These are phyloP conservation scores for Odocoileus hemionus DNA, from an alignment of 2,113 vertebrate species.

Conservation along the genomic window DNA sequence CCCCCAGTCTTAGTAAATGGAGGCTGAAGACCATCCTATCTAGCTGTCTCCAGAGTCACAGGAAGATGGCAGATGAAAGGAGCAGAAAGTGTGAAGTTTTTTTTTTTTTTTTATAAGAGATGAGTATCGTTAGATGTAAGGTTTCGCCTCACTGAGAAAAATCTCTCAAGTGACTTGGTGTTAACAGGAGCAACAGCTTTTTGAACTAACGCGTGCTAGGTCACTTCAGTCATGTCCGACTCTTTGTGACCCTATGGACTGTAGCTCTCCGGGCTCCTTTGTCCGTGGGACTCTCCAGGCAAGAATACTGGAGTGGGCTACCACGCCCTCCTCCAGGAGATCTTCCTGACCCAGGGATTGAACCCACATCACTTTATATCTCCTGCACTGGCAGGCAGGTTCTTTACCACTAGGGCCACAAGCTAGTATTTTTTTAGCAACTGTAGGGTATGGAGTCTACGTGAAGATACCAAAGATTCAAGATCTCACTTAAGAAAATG, in stretches of 20 bases:
- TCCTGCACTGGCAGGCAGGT: neutral
- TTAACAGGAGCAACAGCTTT: neutral
- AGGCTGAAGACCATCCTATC: neutral
- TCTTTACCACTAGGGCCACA: neutral
- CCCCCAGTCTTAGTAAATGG: neutral
- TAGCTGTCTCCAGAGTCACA: neutral
- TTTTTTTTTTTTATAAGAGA: neutral
- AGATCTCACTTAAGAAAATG: neutral
- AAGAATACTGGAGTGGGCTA: neutral
- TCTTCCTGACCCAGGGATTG: neutral
- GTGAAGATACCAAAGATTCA: neutral
- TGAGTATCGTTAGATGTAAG: neutral
- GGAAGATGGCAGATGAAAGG: neutral
- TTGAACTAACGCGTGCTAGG: neutral
- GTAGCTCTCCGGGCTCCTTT: neutral
- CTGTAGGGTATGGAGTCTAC: rapidly evolving
- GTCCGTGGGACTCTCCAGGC: neutral
- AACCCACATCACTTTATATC: neutral
- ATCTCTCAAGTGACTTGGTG: neutral
- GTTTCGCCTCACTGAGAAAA: neutral
- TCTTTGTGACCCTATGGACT: neutral
- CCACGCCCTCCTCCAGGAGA: neutral
- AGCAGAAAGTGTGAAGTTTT: neutral
- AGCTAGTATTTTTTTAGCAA: neutral
- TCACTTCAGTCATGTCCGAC: neutral